Evolutionary conservation across 2,888 invertebrate species (phyloP).

Genomic region (Pseudococcus longispinus): DNA sequence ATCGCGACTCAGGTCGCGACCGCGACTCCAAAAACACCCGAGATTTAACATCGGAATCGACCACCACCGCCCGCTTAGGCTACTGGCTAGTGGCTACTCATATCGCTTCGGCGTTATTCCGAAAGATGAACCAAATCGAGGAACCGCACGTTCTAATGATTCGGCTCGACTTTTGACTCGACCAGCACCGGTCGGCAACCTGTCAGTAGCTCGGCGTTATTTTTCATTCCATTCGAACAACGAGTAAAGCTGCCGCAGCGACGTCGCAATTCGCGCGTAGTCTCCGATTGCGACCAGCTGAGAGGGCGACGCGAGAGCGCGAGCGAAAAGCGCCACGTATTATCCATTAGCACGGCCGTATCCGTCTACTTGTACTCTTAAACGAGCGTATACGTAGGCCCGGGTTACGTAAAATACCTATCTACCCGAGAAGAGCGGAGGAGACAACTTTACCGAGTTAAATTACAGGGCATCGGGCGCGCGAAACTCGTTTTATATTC

Average conservation of each 20-base stretch:
- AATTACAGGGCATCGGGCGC: constrained; percentile 4
- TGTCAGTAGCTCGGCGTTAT: no score
- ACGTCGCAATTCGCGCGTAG: not conserved
- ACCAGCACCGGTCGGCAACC: not conserved
- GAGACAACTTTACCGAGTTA: not conserved
- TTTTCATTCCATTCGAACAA: not conserved
- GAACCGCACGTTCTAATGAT: not conserved
- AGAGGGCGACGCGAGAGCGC: not conserved
- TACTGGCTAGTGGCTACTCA: no score
- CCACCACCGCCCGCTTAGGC: no score
- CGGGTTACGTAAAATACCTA: no score
- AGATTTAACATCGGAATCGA: no score
- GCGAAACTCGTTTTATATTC: not conserved
- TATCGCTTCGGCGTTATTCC: no score
- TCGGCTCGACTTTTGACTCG: not conserved
- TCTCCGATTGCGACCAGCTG: not conserved
- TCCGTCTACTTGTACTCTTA: not conserved
- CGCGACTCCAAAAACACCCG: no score
- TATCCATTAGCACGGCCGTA: not conserved
- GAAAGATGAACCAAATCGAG: not conserved
- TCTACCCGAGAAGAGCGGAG: not conserved
- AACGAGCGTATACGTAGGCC: not conserved
- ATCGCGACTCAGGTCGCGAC: no score
- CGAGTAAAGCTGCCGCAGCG: not conserved
- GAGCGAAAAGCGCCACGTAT: not conserved